Evolutionary conservation across 2,888 invertebrate genomes (phyloP), one percentile per base, ranked within the genome.

Genomic region (Leucania comma): DNA sequence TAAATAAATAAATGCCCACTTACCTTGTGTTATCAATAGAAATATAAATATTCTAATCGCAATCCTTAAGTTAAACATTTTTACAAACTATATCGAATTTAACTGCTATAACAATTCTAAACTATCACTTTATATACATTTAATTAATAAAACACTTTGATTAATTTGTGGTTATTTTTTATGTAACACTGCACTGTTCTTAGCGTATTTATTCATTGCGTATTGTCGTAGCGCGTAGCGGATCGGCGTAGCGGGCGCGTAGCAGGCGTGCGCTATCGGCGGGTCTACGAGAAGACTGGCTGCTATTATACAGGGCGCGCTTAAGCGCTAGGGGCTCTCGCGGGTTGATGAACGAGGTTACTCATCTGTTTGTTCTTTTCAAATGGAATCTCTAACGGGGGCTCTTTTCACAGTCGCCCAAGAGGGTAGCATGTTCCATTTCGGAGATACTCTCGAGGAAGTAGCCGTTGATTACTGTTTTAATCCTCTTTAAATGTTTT

Each of bases 281-380:
- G 80, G 80, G 80, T 80, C 87, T 88, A 87, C 89, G 87, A 69
- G 68, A 78, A 83, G 86, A 90, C 90, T 90, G 89, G 75, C 82
- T 66, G 75, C 82, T 66, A 70, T 80, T 80, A 78, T 78, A 81
- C 74, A 76, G 74, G 82, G 86, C 83, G 85, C 80, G 80, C 75
- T 80, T 74, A 80, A 81, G 75, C 83, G 81, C 75, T 77, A 65
- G 79, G 78, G 68, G 78, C 83, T 77, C 82, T 81, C 73, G 78
- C 83, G 80, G 80, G 83, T 85, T 83, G 86, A 86, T 86, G 89
- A 89, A 88, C 87, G 87, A 80, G 86, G 85, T 87, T 87, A 88
- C 88, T 88, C 88, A 87, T 90, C 88, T 89, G 90, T 90, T 90
- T 90, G 88, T 87, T 89, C 86, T 87, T 87, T 89, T 88, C 87